These are phyloP conservation scores for Diorhabda sublineata DNA, from an alignment of 1,140 invertebrate species.

Conservation along the genomic window DNA sequence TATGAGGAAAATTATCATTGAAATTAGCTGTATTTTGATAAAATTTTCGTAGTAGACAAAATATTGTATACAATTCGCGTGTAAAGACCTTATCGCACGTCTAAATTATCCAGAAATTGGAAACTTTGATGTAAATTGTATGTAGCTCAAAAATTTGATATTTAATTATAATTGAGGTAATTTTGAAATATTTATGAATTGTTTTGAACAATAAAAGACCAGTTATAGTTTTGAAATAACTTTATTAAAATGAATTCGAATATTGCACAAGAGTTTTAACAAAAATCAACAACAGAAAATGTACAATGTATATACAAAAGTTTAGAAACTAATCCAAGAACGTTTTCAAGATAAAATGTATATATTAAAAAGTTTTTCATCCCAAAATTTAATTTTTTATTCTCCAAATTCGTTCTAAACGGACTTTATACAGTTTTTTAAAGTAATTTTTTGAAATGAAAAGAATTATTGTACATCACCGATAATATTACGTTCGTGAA, in stretches of 20 bases:
- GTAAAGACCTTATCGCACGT: too few species aligned
- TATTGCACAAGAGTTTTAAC: conserved; percentile 19
- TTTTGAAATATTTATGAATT: too few species aligned
- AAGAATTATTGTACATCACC: not conserved
- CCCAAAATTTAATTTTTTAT: not conserved
- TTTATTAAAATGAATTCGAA: conserved; percentile 19
- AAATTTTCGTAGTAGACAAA: too few species aligned
- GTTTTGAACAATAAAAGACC: too few species aligned
- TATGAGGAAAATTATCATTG: too few species aligned
- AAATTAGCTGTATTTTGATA: too few species aligned
- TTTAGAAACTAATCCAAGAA: not conserved
- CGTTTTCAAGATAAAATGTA: not conserved
- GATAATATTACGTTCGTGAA: not conserved
- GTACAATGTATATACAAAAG: conserved; percentile 17
- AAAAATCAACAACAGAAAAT: conserved; percentile 21
- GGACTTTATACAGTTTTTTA: not conserved
- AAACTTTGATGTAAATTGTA: too few species aligned
- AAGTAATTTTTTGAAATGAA: not conserved
- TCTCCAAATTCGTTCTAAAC: not conserved
- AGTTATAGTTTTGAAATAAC: conserved; percentile 10
- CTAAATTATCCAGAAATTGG: too few species aligned
- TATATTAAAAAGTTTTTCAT: not conserved
- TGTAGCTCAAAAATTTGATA: too few species aligned
- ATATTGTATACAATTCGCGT: too few species aligned
- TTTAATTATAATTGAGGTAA: too few species aligned